These are phyloP conservation scores for Tor tambroides DNA, from an alignment of 2,113 vertebrate genomes.

Conservation along the genomic window DNA sequence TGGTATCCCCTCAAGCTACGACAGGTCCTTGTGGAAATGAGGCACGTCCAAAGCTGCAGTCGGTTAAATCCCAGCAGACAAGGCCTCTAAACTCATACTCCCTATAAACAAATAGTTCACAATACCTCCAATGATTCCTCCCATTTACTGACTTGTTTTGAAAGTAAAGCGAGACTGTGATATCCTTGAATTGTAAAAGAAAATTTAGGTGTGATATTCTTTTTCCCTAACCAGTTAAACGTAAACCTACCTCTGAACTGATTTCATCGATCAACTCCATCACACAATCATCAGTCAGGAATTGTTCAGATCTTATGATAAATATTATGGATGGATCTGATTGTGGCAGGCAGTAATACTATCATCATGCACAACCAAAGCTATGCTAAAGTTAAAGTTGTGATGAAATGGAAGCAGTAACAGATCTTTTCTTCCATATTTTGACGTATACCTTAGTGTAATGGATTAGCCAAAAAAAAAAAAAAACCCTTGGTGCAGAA, in stretches of 20 bases:
- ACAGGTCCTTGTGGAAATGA: slow-evolving; percentile 58
- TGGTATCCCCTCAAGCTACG: slow-evolving; percentile 53
- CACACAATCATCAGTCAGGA: neutral
- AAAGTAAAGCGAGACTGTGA: neutral
- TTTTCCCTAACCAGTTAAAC: neutral
- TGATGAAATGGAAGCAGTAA: no score
- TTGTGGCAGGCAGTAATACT: no score
- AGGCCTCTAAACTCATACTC: neutral
- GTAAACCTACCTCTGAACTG: neutral
- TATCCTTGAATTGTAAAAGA: no score
- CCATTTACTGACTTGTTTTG: neutral
- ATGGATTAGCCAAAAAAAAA: no score
- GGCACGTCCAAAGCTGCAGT: slow-evolving; percentile 28
- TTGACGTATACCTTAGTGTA: no score
- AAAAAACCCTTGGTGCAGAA: no score
- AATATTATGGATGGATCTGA: no score
- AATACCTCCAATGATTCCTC: neutral
- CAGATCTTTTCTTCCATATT: no score
- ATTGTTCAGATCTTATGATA: no score
- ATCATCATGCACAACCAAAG: no score
- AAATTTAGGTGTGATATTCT: no score
- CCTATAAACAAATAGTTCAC: neutral
- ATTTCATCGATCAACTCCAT: neutral
- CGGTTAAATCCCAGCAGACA: slow-evolving; percentile 35
- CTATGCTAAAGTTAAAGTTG: no score